These are phyloP conservation scores for Salvator merianae DNA, from an alignment of 2,113 vertebrate species.

Conservation along the genomic window DNA sequence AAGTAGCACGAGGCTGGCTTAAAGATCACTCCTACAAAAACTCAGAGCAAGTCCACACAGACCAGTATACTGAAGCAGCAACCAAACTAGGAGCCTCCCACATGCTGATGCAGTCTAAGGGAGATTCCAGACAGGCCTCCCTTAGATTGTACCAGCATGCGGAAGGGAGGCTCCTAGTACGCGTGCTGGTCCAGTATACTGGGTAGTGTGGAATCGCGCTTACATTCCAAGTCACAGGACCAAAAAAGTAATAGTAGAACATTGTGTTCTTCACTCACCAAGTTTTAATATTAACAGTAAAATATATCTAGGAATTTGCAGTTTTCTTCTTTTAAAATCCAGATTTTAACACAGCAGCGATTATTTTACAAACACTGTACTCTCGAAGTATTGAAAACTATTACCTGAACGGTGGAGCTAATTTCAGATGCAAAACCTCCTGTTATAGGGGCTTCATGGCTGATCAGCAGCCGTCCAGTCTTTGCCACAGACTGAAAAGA, in stretches of 20 bases:
- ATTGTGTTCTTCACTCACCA: background rate
- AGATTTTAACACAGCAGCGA: background rate
- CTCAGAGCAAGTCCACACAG: too few relatives aligned
- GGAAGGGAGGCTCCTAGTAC: too few relatives aligned
- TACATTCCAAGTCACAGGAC: too few relatives aligned
- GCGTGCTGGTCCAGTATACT: too few relatives aligned
- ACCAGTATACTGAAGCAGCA: too few relatives aligned
- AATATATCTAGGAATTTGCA: background rate
- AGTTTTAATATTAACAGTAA: background rate
- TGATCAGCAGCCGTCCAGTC: slow-evolving; percentile 93
- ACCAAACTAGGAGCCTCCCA: too few relatives aligned
- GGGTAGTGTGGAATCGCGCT: too few relatives aligned
- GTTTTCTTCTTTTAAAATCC: background rate
- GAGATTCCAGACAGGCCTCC: too few relatives aligned
- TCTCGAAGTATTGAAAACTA: background rate
- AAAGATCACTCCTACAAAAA: background rate
- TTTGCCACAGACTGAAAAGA: slow-evolving; percentile 90
- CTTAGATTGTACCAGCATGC: too few relatives aligned
- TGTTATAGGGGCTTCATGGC: slow-evolving; percentile 94
- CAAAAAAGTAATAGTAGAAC: background rate
- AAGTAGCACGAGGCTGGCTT: too few relatives aligned
- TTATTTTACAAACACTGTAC: background rate
- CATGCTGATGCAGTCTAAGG: too few relatives aligned
- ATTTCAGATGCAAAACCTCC: slow-evolving; percentile 98
- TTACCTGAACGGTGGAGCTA: slow-evolving; percentile 93